Evolutionary conservation across 1,140 invertebrate genomes (phyloP).

Genomic region (Metaphire vulgaris): DNA sequence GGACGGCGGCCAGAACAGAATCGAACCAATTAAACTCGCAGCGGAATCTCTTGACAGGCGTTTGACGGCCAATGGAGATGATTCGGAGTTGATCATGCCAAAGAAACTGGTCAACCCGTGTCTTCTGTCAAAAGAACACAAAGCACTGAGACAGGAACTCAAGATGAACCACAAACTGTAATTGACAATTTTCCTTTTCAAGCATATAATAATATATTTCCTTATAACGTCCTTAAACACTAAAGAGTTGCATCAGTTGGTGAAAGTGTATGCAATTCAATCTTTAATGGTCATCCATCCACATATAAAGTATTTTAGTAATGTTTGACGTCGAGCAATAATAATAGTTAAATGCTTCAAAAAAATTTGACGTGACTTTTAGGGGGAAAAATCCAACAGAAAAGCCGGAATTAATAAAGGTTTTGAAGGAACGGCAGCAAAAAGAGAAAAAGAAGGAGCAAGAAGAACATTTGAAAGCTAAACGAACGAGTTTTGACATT

Average conservation of each 20-base stretch:
- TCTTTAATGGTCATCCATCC: too few species aligned
- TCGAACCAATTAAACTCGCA: not conserved
- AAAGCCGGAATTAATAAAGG: not conserved
- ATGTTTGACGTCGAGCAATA: too few species aligned
- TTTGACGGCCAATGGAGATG: not conserved
- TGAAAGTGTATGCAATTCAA: too few species aligned
- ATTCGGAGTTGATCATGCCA: not conserved
- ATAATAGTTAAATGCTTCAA: too few species aligned
- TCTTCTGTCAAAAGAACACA: not conserved
- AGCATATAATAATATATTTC: too few species aligned
- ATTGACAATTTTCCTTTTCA: too few species aligned
- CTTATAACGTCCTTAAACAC: too few species aligned
- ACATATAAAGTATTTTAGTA: too few species aligned
- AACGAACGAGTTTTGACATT: not conserved
- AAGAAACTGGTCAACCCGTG: slow-evolving; percentile 1
- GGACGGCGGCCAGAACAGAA: not conserved
- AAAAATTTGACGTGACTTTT: not conserved
- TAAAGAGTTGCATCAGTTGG: too few species aligned
- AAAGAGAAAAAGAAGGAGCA: not conserved
- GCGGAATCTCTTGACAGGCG: not conserved
- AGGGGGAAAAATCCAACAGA: not conserved
- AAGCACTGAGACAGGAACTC: not conserved
- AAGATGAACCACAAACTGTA: not conserved
- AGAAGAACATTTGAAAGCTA: not conserved
- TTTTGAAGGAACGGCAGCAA: not conserved